Conservation (phyloP, 1,140 invertebrate species). For the Papilio helenus region DNA sequence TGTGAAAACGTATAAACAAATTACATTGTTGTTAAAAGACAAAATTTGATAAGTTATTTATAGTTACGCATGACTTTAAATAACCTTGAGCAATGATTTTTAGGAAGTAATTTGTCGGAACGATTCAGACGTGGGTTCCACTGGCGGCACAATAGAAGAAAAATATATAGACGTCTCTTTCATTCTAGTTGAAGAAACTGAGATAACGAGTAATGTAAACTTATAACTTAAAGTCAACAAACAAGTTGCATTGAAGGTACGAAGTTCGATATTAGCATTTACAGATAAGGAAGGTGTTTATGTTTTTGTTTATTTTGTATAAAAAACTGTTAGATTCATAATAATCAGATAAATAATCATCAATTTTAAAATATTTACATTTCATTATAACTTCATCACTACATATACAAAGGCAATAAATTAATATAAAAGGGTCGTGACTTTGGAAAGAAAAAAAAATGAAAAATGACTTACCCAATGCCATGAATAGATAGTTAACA, state of each 20-base stretch:
- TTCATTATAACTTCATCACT: background rate
- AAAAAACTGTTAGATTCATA: background rate
- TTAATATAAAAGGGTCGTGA: background rate
- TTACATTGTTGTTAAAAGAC: background rate
- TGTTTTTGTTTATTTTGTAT: conserved; percentile 1
- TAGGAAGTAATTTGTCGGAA: background rate
- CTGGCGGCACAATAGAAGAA: no score
- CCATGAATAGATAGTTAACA: conserved; percentile 84
- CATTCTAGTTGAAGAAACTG: no score
- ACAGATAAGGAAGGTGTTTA: background rate
- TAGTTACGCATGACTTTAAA: background rate
- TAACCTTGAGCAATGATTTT: background rate
- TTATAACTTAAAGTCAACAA: background rate
- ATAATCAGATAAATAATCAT: background rate
- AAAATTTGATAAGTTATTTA: background rate
- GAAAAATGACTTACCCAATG: conserved; percentile 62
- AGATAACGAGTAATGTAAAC: background rate
- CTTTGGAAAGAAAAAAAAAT: conserved; percentile 11
- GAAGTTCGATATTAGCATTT: conserved; percentile 16
- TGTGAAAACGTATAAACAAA: background rate
- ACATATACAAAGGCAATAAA: background rate
- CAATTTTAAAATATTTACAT: background rate
- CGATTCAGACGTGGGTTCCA: no score
- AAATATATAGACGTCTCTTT: no score
- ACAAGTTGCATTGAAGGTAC: background rate